Percentiles rank a stretch among this genome's conserved stretches.
These are phyloP conservation scores for Caenorhabditis plicata DNA, from an alignment of 2,888 invertebrate genomes.

Conservation along the genomic window DNA sequence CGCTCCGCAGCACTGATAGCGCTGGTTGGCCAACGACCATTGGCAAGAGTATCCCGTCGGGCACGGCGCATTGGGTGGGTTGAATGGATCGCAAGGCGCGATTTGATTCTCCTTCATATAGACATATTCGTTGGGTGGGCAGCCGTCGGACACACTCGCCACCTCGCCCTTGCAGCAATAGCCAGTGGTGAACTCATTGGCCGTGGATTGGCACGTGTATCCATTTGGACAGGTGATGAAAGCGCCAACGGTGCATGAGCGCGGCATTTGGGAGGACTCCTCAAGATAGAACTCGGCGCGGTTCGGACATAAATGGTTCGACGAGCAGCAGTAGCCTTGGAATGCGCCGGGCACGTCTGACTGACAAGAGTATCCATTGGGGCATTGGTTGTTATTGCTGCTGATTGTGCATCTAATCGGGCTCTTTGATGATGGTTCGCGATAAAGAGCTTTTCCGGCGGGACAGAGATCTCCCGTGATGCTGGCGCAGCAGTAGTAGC, in stretches of 20 bases:
- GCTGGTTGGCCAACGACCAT: constrained; percentile 63
- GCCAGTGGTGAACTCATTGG: constrained; percentile 60
- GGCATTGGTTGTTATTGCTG: constrained; percentile 54
- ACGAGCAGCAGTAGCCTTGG: constrained; percentile 64
- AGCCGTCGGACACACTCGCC: constrained; percentile 58
- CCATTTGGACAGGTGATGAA: constrained; percentile 65
- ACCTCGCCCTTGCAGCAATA: constrained; percentile 63
- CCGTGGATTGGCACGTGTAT: constrained; percentile 54
- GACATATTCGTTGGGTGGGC: constrained; percentile 64
- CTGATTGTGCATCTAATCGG: constrained; percentile 60
- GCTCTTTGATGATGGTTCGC: constrained; percentile 56
- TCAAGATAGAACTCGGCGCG: constrained; percentile 64
- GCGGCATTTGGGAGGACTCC: constrained; percentile 60
- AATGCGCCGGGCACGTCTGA: constrained; percentile 63
- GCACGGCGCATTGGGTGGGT: constrained; percentile 55
- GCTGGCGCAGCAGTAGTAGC: constrained; percentile 64
- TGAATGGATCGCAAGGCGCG: constrained; percentile 63
- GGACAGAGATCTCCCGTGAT: constrained; percentile 63
- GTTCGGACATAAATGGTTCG: constrained; percentile 60
- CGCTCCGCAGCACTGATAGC: constrained; percentile 62
- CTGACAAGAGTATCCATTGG: constrained; percentile 58
- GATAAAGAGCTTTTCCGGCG: constrained; percentile 60
- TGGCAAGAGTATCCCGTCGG: constrained; percentile 62
- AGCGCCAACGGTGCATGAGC: constrained; percentile 63
- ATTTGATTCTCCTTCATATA: constrained; percentile 64